Evolutionary conservation across 2,888 invertebrate genomes (phyloP).

Genomic region (Epistrophe grossulariae): DNA sequence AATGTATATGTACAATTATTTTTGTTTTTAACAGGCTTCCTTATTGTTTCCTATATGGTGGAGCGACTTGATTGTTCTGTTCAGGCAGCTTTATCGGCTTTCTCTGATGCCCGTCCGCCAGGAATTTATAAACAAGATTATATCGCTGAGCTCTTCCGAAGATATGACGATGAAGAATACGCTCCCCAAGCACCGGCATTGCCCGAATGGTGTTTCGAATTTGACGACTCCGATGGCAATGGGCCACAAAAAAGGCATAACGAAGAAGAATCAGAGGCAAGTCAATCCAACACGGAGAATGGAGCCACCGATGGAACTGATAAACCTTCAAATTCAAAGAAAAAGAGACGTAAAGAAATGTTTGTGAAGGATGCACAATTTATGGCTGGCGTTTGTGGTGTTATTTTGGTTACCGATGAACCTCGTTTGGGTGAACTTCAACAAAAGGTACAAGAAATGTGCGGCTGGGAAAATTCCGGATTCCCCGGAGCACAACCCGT

Average conservation of each 20-base stretch:
- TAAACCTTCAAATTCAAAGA: conserved; percentile 79
- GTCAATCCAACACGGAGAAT: conserved; percentile 11
- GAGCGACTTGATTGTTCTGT: conserved; percentile 92
- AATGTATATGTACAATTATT: too few relatives aligned
- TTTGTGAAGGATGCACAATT: conserved; percentile 89
- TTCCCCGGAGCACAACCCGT: conserved; percentile 99
- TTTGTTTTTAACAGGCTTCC: conserved; percentile 86
- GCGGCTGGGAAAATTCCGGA: conserved; percentile 90
- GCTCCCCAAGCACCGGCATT: conserved; percentile 89
- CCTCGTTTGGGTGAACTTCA: conserved; percentile 88
- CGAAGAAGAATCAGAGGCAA: conserved; percentile 75
- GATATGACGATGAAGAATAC: conserved; percentile 91
- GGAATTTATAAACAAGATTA: conserved; percentile 99
- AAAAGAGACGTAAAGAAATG: conserved; percentile 85
- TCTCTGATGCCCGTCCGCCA: conserved; percentile 90
- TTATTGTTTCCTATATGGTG: conserved; percentile 95
- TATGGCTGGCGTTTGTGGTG: conserved; percentile 94
- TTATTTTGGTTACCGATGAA: conserved; percentile 88
- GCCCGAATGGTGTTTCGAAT: conserved; percentile 94
- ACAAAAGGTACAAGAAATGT: conserved; percentile 90
- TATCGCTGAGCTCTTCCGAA: conserved; percentile 91
- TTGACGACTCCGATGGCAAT: conserved; percentile 84
- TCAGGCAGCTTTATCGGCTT: conserved; percentile 92
- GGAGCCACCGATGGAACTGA: conserved; percentile 62
- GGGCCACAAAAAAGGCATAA: conserved; percentile 78